phyloP scores from a whole-genome alignment of 1,140 invertebrate genomes.

The Ruditapes philippinarum region DNA sequence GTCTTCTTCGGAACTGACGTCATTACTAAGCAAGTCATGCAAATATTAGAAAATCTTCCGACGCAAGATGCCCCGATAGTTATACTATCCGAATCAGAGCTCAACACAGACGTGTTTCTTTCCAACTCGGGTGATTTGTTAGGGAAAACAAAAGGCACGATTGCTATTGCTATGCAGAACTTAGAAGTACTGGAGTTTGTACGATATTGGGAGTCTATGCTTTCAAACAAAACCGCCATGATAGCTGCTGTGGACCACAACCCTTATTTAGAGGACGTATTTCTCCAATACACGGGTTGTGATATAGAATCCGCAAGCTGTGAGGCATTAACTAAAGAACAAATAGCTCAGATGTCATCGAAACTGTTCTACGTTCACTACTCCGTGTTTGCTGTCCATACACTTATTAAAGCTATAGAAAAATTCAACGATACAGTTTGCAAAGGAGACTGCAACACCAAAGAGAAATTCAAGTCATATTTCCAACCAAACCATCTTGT shows the following conservation, averaged over 20 bases:
- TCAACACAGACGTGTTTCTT: slow-evolving; percentile 12
- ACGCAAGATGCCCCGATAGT: neutral
- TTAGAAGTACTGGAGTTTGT: neutral
- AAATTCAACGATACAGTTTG: neutral
- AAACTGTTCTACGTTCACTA: neutral
- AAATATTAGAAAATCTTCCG: neutral
- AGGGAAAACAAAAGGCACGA: slow-evolving; percentile 25
- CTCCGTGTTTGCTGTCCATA: neutral
- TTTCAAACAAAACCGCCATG: slow-evolving; percentile 37
- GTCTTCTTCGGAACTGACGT: slow-evolving; percentile 26
- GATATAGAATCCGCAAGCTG: neutral
- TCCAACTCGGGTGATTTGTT: neutral
- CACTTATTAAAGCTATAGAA: neutral
- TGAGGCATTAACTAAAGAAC: neutral
- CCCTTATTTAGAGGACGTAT: slow-evolving; percentile 40
- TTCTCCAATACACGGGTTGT: neutral
- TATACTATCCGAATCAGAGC: slow-evolving; percentile 45
- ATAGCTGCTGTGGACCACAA: neutral
- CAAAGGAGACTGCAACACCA: neutral
- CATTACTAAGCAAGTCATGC: slow-evolving; percentile 26
- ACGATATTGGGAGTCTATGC: slow-evolving; percentile 42
- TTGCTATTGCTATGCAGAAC: neutral
- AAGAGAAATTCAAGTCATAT: neutral
- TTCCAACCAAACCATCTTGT: neutral
- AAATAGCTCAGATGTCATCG: neutral